A percentile compares a stretch with the other conserved stretches of the same genome.
Conservation (phyloP, 1,140 invertebrate species). For the Hesperophylax magnus region DNA sequence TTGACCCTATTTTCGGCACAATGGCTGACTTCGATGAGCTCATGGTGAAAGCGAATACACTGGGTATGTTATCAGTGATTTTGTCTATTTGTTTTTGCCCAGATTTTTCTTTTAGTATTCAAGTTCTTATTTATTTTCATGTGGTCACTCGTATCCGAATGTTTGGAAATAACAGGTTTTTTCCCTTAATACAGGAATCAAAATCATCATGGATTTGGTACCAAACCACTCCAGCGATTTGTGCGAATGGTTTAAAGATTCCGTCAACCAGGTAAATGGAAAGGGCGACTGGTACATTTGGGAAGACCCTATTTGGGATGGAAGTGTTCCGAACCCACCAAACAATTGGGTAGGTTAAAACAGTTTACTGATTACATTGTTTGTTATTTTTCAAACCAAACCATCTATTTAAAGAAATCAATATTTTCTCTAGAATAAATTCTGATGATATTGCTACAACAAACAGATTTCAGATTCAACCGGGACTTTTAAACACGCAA, state of each 20-base stretch:
- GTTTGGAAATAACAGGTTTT: too few species aligned
- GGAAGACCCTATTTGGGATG: slow-evolving; percentile 72
- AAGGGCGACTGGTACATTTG: slow-evolving; percentile 87
- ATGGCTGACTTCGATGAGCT: slow-evolving; percentile 81
- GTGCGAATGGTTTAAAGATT: slow-evolving; percentile 84
- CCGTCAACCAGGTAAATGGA: slow-evolving; percentile 70
- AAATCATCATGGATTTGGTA: slow-evolving; percentile 87
- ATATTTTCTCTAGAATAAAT: too few species aligned
- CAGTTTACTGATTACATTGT: too few species aligned
- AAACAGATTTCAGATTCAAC: too few species aligned
- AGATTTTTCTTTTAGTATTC: too few species aligned
- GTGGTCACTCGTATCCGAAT: too few species aligned
- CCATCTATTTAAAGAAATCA: too few species aligned
- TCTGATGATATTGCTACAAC: too few species aligned
- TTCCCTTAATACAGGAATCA: slow-evolving; percentile 72
- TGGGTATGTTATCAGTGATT: slow-evolving; percentile 59
- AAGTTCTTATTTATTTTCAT: too few species aligned
- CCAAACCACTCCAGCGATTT: slow-evolving; percentile 88
- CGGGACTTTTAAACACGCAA: too few species aligned
- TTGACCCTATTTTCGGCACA: slow-evolving; percentile 80
- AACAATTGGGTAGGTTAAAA: slow-evolving; percentile 81
- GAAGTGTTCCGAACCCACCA: slow-evolving; percentile 70
- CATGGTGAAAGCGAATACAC: slow-evolving; percentile 71
- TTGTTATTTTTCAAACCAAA: too few species aligned
- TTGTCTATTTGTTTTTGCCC: too few species aligned